A percentile compares a stretch with the other conserved stretches of the same genome.
These are phyloP conservation scores for Hyperoplus immaculatus DNA, from an alignment of 2,797 vertebrate species.

Conservation along the genomic window DNA sequence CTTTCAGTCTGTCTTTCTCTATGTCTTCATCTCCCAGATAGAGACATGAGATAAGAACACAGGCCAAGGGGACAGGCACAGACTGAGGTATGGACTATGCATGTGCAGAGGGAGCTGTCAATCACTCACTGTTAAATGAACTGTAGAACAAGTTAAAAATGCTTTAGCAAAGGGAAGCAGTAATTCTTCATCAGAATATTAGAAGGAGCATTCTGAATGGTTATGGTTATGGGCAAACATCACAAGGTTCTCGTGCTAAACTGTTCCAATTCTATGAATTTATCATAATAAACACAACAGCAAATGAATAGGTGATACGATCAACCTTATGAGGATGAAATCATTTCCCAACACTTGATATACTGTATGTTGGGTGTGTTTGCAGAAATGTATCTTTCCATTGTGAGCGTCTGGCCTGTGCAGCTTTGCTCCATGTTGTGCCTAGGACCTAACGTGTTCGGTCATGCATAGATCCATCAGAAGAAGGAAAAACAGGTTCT, in stretches of 20 bases:
- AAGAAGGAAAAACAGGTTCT: slow-evolving; percentile 69
- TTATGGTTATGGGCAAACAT: too few relatives aligned
- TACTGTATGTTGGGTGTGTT: neutral
- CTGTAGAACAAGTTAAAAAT: neutral
- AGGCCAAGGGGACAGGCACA: slow-evolving; percentile 35
- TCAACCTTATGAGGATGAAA: neutral
- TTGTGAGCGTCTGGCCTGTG: slow-evolving; percentile 1
- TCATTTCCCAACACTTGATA: neutral
- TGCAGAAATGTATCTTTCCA: neutral
- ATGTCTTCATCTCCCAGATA: slow-evolving; percentile 81
- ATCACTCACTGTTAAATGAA: neutral
- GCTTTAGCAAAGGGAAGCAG: neutral
- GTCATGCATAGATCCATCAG: slow-evolving; percentile 71
- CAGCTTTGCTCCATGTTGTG: slow-evolving; percentile 18
- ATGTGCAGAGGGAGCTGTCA: slow-evolving; percentile 26
- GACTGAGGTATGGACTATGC: neutral
- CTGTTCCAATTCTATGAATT: neutral
- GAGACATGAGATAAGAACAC: slow-evolving; percentile 67
- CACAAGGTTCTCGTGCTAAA: neutral
- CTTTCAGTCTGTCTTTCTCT: slow-evolving; percentile 86
- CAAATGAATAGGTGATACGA: neutral
- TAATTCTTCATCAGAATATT: neutral
- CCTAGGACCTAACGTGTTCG: slow-evolving; percentile 72
- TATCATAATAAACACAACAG: neutral
- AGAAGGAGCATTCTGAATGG: too few relatives aligned